Conservation (phyloP, 2,113 vertebrate genomes). For the Piprites chloris region DNA sequence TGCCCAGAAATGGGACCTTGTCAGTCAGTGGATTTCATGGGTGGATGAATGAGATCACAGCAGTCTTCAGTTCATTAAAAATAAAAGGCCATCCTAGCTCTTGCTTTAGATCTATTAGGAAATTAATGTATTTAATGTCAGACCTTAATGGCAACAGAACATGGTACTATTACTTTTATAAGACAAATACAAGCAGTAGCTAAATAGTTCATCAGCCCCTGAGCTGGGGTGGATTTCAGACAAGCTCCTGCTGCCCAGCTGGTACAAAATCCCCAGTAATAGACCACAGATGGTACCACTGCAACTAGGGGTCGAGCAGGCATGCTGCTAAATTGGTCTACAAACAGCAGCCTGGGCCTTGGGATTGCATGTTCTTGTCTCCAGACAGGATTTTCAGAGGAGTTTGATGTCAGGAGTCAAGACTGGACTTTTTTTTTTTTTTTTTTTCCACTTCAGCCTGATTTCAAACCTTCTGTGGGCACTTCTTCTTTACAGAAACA, state of each 20-base stretch:
- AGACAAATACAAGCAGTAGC: slow-evolving; percentile 25
- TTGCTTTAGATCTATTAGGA: slow-evolving; percentile 6
- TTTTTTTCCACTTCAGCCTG: not conserved
- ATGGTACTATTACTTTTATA: not conserved
- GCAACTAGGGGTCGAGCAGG: not conserved
- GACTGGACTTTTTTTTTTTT: no score
- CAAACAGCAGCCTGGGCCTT: not conserved
- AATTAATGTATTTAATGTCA: slow-evolving; percentile 30
- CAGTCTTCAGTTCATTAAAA: slow-evolving; percentile 54
- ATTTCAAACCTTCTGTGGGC: not conserved
- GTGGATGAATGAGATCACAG: slow-evolving; percentile 61
- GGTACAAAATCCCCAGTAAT: slow-evolving; percentile 8
- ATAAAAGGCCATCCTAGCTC: not conserved
- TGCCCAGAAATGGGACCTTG: slow-evolving; percentile 63
- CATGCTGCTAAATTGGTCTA: not conserved
- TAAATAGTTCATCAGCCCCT: not conserved
- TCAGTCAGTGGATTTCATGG: slow-evolving; percentile 66
- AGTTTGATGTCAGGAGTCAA: not conserved
- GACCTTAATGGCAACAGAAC: slow-evolving; percentile 4
- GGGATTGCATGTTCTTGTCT: not conserved
- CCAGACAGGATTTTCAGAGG: not conserved
- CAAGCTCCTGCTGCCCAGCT: slow-evolving; percentile 30
- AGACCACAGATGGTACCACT: not conserved
- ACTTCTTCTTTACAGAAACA: not conserved
- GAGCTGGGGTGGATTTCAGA: not conserved